Conservation (phyloP, 1,140 invertebrate species). For the Lepidurus arcticus region DNA sequence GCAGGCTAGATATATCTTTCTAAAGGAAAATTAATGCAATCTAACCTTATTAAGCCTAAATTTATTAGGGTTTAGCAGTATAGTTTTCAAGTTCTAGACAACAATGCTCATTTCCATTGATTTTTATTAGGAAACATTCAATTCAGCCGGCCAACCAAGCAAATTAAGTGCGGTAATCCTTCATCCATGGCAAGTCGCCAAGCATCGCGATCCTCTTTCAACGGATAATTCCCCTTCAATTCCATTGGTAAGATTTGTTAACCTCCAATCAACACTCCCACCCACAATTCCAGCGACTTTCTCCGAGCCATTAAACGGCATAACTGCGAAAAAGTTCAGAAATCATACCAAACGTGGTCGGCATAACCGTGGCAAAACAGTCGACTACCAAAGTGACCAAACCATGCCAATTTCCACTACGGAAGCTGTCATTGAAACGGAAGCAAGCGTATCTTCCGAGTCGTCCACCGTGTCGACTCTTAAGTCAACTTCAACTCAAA, state of each 20-base stretch:
- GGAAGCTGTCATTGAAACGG: not conserved
- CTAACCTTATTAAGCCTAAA: no score
- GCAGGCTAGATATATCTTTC: no score
- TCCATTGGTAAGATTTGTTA: not conserved
- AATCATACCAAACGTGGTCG: not conserved
- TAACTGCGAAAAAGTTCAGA: not conserved
- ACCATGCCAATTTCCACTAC: not conserved
- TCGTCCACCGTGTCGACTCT: not conserved
- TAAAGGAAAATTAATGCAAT: no score
- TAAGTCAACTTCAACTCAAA: not conserved
- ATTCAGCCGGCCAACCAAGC: constrained; percentile 6
- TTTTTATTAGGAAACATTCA: not conserved
- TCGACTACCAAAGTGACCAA: constrained; percentile 14
- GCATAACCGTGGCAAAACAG: not conserved
- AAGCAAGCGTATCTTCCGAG: not conserved
- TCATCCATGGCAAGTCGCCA: constrained; percentile 12
- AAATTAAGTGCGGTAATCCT: not conserved
- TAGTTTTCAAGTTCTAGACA: no score
- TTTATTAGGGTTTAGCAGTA: no score
- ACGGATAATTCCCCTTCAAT: not conserved
- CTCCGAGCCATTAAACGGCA: not conserved
- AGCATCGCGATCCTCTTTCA: not conserved
- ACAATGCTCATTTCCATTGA: no score
- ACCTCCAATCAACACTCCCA: not conserved
- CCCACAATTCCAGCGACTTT: not conserved